Evolutionary conservation across 2,797 vertebrate genomes (phyloP).

Genomic region (Pantherophis alleghaniensis): DNA sequence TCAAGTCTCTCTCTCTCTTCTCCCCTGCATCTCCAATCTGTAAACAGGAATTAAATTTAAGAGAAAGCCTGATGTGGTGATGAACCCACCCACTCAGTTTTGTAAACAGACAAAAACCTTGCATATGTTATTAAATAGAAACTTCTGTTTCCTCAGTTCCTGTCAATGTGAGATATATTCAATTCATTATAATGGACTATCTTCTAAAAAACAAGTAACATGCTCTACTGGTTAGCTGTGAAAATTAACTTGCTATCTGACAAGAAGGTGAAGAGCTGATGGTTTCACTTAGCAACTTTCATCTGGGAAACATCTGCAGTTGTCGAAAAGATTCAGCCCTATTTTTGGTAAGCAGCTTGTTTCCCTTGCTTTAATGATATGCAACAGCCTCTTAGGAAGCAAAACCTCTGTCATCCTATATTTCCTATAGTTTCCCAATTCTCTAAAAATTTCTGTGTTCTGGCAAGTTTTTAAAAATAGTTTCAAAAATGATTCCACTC

Average conservation of each 20-base stretch:
- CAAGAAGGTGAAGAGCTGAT: conserved; percentile 10
- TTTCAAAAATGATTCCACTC: background rate
- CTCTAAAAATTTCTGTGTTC: background rate
- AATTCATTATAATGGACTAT: background rate
- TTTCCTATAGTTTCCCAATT: background rate
- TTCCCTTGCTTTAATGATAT: conserved; percentile 16
- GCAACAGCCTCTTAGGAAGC: accelerated
- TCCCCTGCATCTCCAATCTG: conserved; percentile 29
- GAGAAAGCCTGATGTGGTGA: conserved; percentile 40
- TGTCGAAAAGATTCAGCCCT: background rate
- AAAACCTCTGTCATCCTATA: accelerated
- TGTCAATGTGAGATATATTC: conserved; percentile 41
- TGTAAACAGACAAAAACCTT: conserved; percentile 63
- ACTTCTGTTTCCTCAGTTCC: conserved; percentile 41
- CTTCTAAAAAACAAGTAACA: conserved; percentile 37
- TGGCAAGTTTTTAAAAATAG: background rate
- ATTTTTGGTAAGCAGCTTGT: conserved; percentile 8
- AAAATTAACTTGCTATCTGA: conserved; percentile 40
- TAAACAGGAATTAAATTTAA: conserved; percentile 63
- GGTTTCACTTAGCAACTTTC: background rate
- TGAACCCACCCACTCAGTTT: conserved; percentile 63
- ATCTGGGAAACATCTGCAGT: conserved; percentile 19
- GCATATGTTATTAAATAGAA: conserved; percentile 68
- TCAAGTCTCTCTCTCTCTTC: conserved; percentile 32
- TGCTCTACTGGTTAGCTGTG: conserved; percentile 19